Base-by-base conservation (phyloP, 2,113 vertebrate species). In the Tupaia chinensis region DNA sequence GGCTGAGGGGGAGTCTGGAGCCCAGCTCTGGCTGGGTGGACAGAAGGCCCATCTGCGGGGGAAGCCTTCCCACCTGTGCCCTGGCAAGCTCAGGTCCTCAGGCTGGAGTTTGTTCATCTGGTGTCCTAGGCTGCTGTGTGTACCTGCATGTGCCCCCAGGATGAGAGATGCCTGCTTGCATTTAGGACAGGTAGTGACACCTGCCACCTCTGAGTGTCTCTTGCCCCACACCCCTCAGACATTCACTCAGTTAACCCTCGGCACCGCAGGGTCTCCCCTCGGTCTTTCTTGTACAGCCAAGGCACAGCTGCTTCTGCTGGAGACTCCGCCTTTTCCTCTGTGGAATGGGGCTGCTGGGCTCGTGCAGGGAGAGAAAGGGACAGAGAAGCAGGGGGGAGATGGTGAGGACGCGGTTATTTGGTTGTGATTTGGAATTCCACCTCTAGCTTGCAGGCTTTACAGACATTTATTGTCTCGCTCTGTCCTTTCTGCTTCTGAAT, bases 61-160 rank as follows among this genome's bases (percentile, higher is more conserved):
- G 61, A n/a, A 68, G 86, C 19, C 19, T 44, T 13, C n/a, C 65
- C 19, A 0, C 60, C 34, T 23, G 27, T 79, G 58, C 61, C 63
- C 20, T 32, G 27, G 14, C 27, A 68, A 15, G 15, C 32, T 15
- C 0, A 4, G 14, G 32, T n/a, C 54, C 81, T 76, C n/a, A 10
- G 32, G 25, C 15, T 32, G 29, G 60, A 17, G 11, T 34, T 69
- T 63, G 70, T 60, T 74, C 19, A 16, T 54, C 6, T 34, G 25
- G 58, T 82, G 34, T 32, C 60, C 81, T 25, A 22, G 76, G 32
- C 20, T 22, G 8, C 19, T 1, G 1, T n/a, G 54, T 44, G 60
- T 1, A 3, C 13, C 54, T 25, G 44, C 60, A 44, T 0, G 9
- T 9, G 15, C 27, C 27, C 7, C 0, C 4, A 81, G 82, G 25